Base-by-base conservation (phyloP, 1,140 invertebrate genomes). In the Heliconius congener region DNA sequence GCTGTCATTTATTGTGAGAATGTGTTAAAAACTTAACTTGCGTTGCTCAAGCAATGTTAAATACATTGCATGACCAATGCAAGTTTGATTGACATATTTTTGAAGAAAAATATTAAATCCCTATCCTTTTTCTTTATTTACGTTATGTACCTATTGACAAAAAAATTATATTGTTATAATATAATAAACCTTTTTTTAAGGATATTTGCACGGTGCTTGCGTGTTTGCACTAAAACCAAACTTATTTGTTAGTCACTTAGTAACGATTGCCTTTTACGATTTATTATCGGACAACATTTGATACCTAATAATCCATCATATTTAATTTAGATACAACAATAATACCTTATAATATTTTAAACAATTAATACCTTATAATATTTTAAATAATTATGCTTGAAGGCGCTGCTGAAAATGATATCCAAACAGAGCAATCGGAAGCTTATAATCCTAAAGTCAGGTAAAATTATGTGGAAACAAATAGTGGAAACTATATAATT, bases 381-480 rank as follows among this genome's bases (percentile, higher is more conserved):
- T 30, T 30, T 30, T 11, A 66, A 30, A 30, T 66, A 52, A n/a
- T 30, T 55, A 77, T 77, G 76, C 27, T 34, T 37, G 76, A 55
- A 71, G 27, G 19, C 0, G 42, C 30, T 50, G 18, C 11, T 77
- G 74, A 46, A 42, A 57, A 13, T 34, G 34, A 76, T 46, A 34
- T 66, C 2, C 60, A 30, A 66, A 66, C 13, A 11, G 70, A n/a
- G 5, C 76, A 55, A 39, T 18, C 70, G 6, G 76, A 77, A 39
- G n/a, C 76, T 11, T 77, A 72, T 39, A 55, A 72, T n/a, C 30
- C 39, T 1, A 71, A 55, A 52, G 76, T 55, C 3, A 77, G 76
- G 76, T 74, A 73, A 30, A 66, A 9, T 27, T 30, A 27, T 66
- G 13, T 46, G 4, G 42, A 46, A 16, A 46, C 42, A 46, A 46